phyloP scores from a whole-genome alignment of 2,113 vertebrate species.

The Heterotis niloticus region DNA sequence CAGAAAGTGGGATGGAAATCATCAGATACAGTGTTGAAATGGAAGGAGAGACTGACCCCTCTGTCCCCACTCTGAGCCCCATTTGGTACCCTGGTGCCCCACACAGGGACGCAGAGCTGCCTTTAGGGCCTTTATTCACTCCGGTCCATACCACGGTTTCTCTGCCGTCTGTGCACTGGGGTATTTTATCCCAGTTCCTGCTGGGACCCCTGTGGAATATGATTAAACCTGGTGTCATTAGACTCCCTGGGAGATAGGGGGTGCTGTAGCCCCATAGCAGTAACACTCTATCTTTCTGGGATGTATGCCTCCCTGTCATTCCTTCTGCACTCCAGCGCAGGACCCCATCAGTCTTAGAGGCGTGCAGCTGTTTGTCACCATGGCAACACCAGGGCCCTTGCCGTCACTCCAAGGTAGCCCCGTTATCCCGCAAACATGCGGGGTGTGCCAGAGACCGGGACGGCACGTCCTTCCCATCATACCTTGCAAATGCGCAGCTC shows the following conservation, averaged over 20 bases:
- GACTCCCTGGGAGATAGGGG: too few relatives aligned
- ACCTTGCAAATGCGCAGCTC: background rate
- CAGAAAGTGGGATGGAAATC: too few relatives aligned
- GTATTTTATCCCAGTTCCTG: background rate
- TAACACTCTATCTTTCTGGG: background rate
- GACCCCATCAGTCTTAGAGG: background rate
- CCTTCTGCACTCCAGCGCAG: background rate
- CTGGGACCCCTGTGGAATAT: background rate
- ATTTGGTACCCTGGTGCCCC: background rate
- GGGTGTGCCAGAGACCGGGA: background rate
- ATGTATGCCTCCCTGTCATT: background rate
- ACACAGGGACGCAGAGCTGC: background rate
- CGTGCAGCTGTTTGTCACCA: constrained; percentile 34
- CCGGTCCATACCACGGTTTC: background rate
- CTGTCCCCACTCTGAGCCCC: background rate
- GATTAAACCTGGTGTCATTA: too few relatives aligned
- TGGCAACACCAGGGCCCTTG: constrained; percentile 37
- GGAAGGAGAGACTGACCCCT: too few relatives aligned
- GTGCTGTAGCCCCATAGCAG: too few relatives aligned
- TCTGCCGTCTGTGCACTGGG: background rate
- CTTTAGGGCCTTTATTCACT: background rate
- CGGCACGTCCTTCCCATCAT: background rate
- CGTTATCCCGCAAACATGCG: constrained; percentile 10
- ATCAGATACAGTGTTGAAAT: too few relatives aligned
- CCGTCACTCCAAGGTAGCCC: constrained; percentile 15